A percentile compares a stretch with the other conserved stretches of the same genome.
phyloP scores from a whole-genome alignment of 1,140 invertebrate species.

The Battus philenor region DNA sequence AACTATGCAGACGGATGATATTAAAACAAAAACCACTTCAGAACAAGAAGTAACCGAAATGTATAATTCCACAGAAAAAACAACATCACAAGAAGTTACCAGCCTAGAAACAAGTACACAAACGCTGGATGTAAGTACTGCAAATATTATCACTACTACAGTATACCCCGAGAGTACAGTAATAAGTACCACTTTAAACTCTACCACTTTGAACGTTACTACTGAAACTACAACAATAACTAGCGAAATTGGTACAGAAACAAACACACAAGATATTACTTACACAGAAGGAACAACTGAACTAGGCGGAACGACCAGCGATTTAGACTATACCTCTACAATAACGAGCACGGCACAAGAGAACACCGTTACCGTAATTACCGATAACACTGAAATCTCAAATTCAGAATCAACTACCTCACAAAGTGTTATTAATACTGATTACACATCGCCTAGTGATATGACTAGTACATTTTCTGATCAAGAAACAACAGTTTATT shows the following conservation, averaged over 20 bases:
- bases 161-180: not conserved
- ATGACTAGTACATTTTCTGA: conserved; percentile 1
- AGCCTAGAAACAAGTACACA: not conserved
- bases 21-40: too few relatives aligned
- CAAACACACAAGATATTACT: not conserved
- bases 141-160: not conserved
- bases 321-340: not conserved
- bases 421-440: not conserved
- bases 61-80: not conserved
- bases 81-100: not conserved
- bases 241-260: not conserved
- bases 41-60: too few relatives aligned
- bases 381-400: not conserved
- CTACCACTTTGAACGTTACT: conserved; percentile 1
- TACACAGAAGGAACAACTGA: not conserved
- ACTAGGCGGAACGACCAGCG: not conserved
- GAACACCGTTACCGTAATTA: not conserved
- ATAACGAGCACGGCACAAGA: not conserved
- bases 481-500: too few relatives aligned
- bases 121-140: not conserved
- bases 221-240: not conserved
- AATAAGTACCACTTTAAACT: not conserved
- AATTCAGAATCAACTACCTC: not conserved
- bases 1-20: too few relatives aligned
- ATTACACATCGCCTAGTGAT: not conserved